These are phyloP conservation scores for Pangasius krempfi DNA, from an alignment of 2,797 vertebrate genomes.

Conservation along the genomic window DNA sequence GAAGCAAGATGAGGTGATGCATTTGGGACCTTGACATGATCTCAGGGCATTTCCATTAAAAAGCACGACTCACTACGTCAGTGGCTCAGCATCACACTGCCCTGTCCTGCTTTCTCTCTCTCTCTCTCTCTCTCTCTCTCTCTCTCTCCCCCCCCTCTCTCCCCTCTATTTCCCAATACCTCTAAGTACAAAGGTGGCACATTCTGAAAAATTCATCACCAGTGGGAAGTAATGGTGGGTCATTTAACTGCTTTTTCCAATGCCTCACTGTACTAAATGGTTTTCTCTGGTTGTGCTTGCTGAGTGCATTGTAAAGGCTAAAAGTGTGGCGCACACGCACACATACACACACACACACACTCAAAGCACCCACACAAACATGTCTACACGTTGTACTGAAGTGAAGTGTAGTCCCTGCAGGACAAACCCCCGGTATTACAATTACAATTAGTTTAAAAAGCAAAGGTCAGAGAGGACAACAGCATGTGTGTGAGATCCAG, in stretches of 20 bases:
- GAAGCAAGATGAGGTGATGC: constrained; percentile 55
- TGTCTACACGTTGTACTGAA: background rate
- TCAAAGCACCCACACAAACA: constrained; percentile 13
- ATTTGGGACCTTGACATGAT: constrained; percentile 70
- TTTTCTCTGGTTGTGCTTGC: constrained; percentile 27
- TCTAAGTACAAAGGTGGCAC: constrained; percentile 54
- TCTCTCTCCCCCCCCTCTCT: constrained; percentile 28
- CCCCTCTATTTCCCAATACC: constrained; percentile 19
- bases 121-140: constrained; percentile 42
- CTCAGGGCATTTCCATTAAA: constrained; percentile 70
- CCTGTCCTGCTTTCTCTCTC: constrained; percentile 26
- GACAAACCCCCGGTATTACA: constrained; percentile 49
- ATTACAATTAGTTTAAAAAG: constrained; percentile 55
- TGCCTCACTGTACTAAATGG: constrained; percentile 29
- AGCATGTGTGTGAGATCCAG: constrained; percentile 35
- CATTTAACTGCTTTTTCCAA: constrained; percentile 36
- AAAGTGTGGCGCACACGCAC: background rate
- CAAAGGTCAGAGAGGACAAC: constrained; percentile 57
- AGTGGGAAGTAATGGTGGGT: constrained; percentile 41
- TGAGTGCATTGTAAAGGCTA: constrained; percentile 24
- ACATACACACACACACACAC: constrained; percentile 22
- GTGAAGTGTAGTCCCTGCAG: constrained; percentile 6
- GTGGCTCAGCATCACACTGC: constrained; percentile 54
- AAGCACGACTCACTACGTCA: constrained; percentile 65
- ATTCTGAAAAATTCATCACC: constrained; percentile 61